Evolutionary conservation across 1,140 invertebrate genomes (phyloP), one percentile per base, ranked within the genome.

Genomic region (Callitettix versicolor): DNA sequence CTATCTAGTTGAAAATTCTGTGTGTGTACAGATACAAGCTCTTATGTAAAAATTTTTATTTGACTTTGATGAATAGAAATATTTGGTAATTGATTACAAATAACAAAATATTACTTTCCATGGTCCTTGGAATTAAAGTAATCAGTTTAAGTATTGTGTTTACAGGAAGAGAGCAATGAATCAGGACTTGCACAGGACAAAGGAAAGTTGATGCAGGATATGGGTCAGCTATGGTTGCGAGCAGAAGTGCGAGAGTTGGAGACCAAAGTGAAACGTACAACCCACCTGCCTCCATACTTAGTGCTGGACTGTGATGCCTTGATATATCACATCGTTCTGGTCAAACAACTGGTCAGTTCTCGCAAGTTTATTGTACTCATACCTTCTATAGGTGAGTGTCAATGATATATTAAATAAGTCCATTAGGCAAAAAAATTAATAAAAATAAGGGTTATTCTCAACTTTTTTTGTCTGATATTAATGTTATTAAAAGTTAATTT

Each of bases 281-380:
- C 41, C 26, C 65, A 60, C 30, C 74, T 87, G 58, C 84, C 85
- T 0, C 85, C 85, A 0, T 89, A 86, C 67, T 68, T 89, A 22
- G 84, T 90, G 6, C 73, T 85, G 1, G 86, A 90, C 67, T 75
- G 81, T 7, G 79, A 83, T 56, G 79, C 79, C 18, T 73, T 90
- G 15, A 81, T 81, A 49, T 77, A 82, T 55, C 79, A 84, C 64
- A 81, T 85, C 50, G 75, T 79, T 21, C 74, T 83, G 38, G 78
- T 94, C 17, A 91, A 88, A 64, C 84, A 87, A 60, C 70, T 95
- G 30, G 79, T 89, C 4, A 74, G 76, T 61, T 76, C 81, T 1
- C 82, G 81, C 53, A 82, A 84, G 62, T 88, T 89, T 64, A 82
- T 92, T 53, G 73, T 91, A 24, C 73, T 92, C 18, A 81, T 92